These are phyloP conservation scores for Alfaro cultratus DNA, from an alignment of 2,797 vertebrate species.

Conservation along the genomic window DNA sequence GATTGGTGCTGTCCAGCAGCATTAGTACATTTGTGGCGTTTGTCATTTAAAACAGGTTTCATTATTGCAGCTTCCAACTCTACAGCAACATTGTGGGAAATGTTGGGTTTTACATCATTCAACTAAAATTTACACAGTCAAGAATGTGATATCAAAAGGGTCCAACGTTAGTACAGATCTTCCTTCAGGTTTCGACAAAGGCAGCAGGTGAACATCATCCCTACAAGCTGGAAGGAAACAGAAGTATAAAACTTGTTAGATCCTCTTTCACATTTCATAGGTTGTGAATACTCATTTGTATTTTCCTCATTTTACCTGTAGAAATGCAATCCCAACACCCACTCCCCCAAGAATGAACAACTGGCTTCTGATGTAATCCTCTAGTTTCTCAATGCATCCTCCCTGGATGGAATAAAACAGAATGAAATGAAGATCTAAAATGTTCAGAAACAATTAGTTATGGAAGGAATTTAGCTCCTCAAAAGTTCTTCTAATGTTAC, in stretches of 20 bases:
- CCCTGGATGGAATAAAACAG: constrained; percentile 76
- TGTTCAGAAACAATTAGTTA: neutral
- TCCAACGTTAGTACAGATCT: constrained; percentile 80
- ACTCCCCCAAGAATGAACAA: constrained; percentile 90
- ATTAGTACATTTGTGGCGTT: constrained; percentile 1
- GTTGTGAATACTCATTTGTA: neutral
- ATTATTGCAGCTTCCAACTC: neutral
- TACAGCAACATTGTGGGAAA: constrained; percentile 18
- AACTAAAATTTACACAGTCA: constrained; percentile 3
- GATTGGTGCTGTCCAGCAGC: constrained; percentile 68
- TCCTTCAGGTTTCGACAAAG: constrained; percentile 89
- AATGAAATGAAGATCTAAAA: neutral
- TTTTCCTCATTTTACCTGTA: constrained; percentile 84
- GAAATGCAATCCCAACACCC: constrained; percentile 90
- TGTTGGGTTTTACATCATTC: constrained; percentile 6
- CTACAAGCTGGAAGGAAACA: constrained; percentile 85
- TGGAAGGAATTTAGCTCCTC: neutral
- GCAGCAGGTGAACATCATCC: constrained; percentile 98
- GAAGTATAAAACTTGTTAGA: constrained; percentile 28
- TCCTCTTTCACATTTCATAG: constrained; percentile 7
- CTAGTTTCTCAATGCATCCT: constrained; percentile 93
- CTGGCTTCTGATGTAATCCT: constrained; percentile 91
- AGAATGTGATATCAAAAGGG: constrained; percentile 4
- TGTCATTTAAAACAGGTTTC: neutral
- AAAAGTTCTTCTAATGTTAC: neutral